These are phyloP conservation scores for Mythimna pallens DNA, from an alignment of 2,888 invertebrate species.

Conservation along the genomic window DNA sequence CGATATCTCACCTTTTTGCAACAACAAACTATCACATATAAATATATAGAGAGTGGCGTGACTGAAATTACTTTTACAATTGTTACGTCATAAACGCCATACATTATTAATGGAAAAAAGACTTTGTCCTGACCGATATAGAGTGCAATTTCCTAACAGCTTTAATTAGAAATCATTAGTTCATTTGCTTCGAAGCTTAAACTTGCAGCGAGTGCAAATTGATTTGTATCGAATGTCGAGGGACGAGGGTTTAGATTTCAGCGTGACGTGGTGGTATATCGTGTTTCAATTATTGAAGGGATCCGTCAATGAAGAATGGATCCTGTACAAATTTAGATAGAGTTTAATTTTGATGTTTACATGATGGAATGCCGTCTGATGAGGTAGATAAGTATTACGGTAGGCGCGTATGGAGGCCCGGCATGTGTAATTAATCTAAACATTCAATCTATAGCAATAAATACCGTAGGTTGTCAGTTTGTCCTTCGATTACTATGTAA, in stretches of 20 bases:
- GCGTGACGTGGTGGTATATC: conserved; percentile 75
- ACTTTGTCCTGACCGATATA: conserved; percentile 74
- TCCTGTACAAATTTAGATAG: conserved; percentile 75
- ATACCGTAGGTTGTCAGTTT: conserved; percentile 83
- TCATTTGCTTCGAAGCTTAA: conserved; percentile 75
- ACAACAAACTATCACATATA: conserved; percentile 74
- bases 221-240: conserved; percentile 74
- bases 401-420: conserved; percentile 75
- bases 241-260: conserved; percentile 78
- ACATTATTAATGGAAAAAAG: conserved; percentile 70
- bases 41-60: conserved; percentile 85
- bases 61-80: conserved; percentile 80
- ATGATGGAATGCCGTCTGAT: conserved; percentile 81
- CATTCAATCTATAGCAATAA: conserved; percentile 85
- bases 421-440: conserved; percentile 85
- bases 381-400: conserved; percentile 79
- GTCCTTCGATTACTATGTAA: conserved; percentile 84
- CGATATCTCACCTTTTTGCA: conserved; percentile 69
- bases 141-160: conserved; percentile 76
- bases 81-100: conserved; percentile 77
- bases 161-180: conserved; percentile 81
- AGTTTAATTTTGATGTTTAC: conserved; percentile 73
- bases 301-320: conserved; percentile 78
- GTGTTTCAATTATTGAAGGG: conserved; percentile 82
- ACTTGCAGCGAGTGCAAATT: conserved; percentile 69